Percentiles rank a stretch among this genome's conserved stretches.
phyloP scores from a whole-genome alignment of 2,113 vertebrate species.

The Trachemys scripta region DNA sequence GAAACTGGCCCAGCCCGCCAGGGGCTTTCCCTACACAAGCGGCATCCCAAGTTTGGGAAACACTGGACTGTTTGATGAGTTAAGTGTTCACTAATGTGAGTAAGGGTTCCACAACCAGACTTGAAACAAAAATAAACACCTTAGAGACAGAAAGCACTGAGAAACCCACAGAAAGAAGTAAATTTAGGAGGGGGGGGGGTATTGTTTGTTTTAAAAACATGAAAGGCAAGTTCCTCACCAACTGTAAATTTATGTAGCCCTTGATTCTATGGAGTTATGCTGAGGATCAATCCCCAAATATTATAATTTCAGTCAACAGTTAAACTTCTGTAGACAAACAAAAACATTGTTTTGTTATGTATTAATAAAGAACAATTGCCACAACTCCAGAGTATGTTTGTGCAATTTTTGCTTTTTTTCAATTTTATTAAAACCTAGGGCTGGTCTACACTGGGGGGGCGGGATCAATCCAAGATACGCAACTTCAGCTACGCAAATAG shows the following conservation, averaged over 20 bases:
- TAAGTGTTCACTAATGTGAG: background rate
- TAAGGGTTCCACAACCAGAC: background rate
- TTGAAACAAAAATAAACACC: background rate
- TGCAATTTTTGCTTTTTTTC: background rate
- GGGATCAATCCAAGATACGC: too few species aligned
- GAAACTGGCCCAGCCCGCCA: too few species aligned
- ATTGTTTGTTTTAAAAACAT: background rate
- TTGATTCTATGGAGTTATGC: background rate
- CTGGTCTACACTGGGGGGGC: too few species aligned
- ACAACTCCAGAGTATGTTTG: background rate
- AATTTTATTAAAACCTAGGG: background rate
- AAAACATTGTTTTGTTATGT: background rate
- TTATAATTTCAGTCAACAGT: background rate
- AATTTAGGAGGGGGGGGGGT: background rate
- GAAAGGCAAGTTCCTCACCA: background rate
- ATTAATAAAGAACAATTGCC: background rate
- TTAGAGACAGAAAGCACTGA: background rate
- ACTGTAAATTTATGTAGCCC: background rate
- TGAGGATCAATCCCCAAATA: background rate
- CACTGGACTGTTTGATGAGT: background rate
- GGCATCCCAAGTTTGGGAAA: too few species aligned
- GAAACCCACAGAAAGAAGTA: background rate
- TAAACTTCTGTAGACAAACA: background rate
- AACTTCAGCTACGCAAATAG: too few species aligned
- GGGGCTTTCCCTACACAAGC: too few species aligned